phyloP scores from a whole-genome alignment of 1,140 invertebrate species.

The Cyphomyrmex costatus region DNA sequence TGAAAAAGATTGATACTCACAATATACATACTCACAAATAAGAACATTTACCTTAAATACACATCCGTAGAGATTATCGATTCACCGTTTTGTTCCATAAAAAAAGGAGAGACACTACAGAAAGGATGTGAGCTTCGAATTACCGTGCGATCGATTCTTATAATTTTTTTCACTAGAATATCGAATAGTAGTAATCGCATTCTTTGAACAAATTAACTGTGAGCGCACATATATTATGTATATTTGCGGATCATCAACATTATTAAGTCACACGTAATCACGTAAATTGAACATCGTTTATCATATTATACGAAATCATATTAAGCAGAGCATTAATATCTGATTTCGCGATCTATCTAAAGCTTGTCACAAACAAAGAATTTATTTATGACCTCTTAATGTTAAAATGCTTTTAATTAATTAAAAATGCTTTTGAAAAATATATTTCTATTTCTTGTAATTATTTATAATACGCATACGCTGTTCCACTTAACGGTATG shows the following conservation, averaged over 20 bases:
- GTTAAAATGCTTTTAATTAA: neutral
- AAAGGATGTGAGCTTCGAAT: neutral
- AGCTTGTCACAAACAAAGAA: neutral
- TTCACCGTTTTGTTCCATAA: neutral
- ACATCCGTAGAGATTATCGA: conserved; percentile 11
- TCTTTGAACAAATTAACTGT: neutral
- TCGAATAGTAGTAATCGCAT: neutral
- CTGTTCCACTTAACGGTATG: neutral
- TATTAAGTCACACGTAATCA: neutral
- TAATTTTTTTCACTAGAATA: conserved; percentile 3
- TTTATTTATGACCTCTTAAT: neutral
- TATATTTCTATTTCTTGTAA: neutral
- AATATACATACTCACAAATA: too few relatives aligned
- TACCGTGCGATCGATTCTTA: conserved; percentile 32
- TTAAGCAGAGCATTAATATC: too few relatives aligned
- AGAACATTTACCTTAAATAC: too few relatives aligned
- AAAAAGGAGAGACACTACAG: neutral
- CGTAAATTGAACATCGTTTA: neutral
- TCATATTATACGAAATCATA: neutral
- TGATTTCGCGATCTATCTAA: too few relatives aligned
- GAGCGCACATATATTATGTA: neutral
- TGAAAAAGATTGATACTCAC: neutral
- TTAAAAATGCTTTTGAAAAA: neutral
- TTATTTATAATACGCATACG: neutral
- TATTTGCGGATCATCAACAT: neutral